Evolutionary conservation across 1,140 invertebrate genomes (phyloP).

Genomic region (Diachasmimorpha longicaudata): DNA sequence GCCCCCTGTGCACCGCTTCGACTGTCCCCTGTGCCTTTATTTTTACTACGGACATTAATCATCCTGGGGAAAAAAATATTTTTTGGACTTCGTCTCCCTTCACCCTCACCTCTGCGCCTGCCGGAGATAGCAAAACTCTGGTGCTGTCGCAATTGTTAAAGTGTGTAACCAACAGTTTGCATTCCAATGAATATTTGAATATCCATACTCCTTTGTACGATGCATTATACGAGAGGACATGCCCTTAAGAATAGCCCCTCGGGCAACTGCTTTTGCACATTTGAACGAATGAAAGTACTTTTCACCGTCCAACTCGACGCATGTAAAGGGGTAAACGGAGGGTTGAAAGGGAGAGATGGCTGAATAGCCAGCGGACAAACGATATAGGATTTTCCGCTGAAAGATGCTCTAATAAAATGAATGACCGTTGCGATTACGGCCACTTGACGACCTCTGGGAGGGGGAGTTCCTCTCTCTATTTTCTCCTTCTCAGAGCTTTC

Average conservation of each 20-base stretch:
- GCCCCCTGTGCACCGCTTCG: slow-evolving; percentile 48
- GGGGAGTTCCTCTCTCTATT: slow-evolving; percentile 30
- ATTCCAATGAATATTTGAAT: not conserved
- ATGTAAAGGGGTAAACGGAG: slow-evolving; percentile 14
- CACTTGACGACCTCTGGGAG: slow-evolving; percentile 47
- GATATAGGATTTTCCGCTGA: slow-evolving; percentile 52
- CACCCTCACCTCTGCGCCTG: no score
- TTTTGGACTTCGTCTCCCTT: slow-evolving; percentile 38
- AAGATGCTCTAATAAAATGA: slow-evolving; percentile 54
- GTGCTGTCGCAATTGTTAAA: not conserved
- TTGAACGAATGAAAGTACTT: slow-evolving; percentile 18
- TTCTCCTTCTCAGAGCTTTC: slow-evolving; percentile 35
- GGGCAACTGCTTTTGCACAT: slow-evolving; percentile 23
- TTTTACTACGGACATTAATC: slow-evolving; percentile 48
- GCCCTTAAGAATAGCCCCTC: slow-evolving; percentile 6
- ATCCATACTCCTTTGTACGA: not conserved
- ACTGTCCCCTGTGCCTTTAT: slow-evolving; percentile 38
- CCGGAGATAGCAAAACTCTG: not conserved
- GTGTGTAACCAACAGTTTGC: not conserved
- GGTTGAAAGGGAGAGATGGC: slow-evolving; percentile 23
- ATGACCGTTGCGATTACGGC: slow-evolving; percentile 36
- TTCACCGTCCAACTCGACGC: slow-evolving; percentile 4
- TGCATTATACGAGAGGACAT: slow-evolving; percentile 20
- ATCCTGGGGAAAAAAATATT: slow-evolving; percentile 55
- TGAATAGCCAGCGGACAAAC: slow-evolving; percentile 51